phyloP scores from a whole-genome alignment of 2,888 invertebrate species.

The Chloroclystis v-ata region DNA sequence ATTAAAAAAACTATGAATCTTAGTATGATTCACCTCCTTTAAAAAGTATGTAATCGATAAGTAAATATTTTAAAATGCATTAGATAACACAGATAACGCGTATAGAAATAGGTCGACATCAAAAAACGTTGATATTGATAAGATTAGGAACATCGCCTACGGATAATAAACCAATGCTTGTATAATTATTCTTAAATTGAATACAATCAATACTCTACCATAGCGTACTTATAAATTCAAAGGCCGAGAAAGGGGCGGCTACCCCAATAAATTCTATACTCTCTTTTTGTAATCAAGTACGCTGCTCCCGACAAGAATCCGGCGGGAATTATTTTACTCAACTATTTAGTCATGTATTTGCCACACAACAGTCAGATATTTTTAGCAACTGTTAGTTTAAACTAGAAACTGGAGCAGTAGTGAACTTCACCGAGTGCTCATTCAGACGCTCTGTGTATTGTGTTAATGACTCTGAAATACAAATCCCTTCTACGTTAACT shows the following conservation, averaged over 20 bases:
- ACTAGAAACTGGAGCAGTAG: constrained; percentile 46
- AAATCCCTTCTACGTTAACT: too few species aligned
- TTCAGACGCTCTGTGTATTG: not conserved
- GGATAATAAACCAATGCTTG: too few species aligned
- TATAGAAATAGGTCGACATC: not conserved
- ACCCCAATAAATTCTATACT: not conserved
- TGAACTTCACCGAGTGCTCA: constrained; percentile 24
- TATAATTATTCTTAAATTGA: too few species aligned
- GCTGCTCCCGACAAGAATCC: not conserved
- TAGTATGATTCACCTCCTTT: too few species aligned
- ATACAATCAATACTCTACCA: not conserved
- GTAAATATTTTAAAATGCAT: not conserved
- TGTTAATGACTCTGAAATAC: too few species aligned
- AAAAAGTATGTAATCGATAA: not conserved
- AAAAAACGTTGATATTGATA: not conserved
- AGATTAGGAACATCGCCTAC: not conserved
- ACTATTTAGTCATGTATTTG: not conserved
- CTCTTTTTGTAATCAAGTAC: too few species aligned
- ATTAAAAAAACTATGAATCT: too few species aligned
- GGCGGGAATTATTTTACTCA: not conserved
- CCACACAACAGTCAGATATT: constrained; percentile 29
- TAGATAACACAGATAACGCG: constrained; percentile 1
- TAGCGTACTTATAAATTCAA: too few species aligned
- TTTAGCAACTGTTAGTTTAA: constrained; percentile 54
- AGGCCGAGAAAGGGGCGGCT: not conserved